These are phyloP conservation scores for Ommatoiulus sabulosus DNA, from an alignment of 2,888 invertebrate species.

Conservation along the genomic window DNA sequence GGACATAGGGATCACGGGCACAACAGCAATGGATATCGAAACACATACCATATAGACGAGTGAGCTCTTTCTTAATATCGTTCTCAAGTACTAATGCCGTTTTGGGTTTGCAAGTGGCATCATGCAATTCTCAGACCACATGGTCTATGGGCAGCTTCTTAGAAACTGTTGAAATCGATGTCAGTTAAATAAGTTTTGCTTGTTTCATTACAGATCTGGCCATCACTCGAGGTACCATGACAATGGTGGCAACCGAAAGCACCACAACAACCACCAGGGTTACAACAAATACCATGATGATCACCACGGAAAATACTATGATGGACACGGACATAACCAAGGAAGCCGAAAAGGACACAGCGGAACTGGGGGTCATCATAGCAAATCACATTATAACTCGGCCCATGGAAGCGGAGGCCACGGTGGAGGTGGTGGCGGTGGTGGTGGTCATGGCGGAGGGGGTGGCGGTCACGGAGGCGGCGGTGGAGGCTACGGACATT, in stretches of 20 bases:
- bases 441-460: constrained; percentile 63
- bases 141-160: too few species aligned
- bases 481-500: neutral
- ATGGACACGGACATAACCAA: constrained; percentile 56
- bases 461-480: neutral
- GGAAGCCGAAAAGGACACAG: constrained; percentile 56
- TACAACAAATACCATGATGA: constrained; percentile 59
- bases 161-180: too few species aligned
- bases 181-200: neutral
- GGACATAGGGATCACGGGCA: constrained; percentile 55
- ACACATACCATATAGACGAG: constrained; percentile 57
- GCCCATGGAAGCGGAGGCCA: constrained; percentile 50
- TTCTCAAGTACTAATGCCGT: too few species aligned
- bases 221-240: constrained; percentile 58
- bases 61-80: constrained; percentile 53
- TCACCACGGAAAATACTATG: constrained; percentile 58
- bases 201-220: constrained; percentile 56
- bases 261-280: constrained; percentile 57
- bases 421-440: constrained; percentile 16
- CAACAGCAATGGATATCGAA: constrained; percentile 57
- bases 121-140: too few species aligned
- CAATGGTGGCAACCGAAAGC: constrained; percentile 55
- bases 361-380: constrained; percentile 59
- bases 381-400: constrained; percentile 51
- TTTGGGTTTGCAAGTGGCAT: too few species aligned